phyloP scores from a whole-genome alignment of 2,888 invertebrate genomes.

The Morpho helenor region DNA sequence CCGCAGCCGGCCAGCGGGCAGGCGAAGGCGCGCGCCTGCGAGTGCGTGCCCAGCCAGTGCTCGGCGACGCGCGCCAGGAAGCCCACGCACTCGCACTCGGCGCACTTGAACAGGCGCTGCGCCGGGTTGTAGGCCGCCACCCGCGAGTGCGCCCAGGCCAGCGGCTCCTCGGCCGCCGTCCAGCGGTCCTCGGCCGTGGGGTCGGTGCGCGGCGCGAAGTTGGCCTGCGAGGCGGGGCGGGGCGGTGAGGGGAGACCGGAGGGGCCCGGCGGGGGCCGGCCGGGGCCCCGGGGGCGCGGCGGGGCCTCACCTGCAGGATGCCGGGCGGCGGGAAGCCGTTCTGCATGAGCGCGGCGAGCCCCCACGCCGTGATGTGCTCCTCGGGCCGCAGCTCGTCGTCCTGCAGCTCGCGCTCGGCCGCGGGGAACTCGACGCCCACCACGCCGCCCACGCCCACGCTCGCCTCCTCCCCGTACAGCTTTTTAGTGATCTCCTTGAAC shows the following conservation, averaged over 20 bases:
- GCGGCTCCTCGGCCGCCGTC: slow-evolving; percentile 84
- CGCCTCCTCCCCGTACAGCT: slow-evolving; percentile 91
- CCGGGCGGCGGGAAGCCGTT: slow-evolving; percentile 84
- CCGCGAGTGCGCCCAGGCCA: slow-evolving; percentile 88
- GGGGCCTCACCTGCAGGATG: slow-evolving; percentile 61
- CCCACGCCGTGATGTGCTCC: slow-evolving; percentile 86
- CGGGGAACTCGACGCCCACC: slow-evolving; percentile 68
- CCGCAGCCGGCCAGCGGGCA: slow-evolving; percentile 84
- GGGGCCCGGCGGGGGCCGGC: slow-evolving; percentile 38
- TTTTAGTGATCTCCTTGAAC: slow-evolving; percentile 95
- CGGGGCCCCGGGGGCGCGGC: too few relatives aligned
- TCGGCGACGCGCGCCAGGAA: slow-evolving; percentile 86
- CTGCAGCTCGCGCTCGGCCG: slow-evolving; percentile 70
- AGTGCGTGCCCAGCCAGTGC: slow-evolving; percentile 86
- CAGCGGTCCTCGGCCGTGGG: slow-evolving; percentile 78
- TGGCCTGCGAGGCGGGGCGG: slow-evolving; percentile 50
- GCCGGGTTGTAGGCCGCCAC: slow-evolving; percentile 89
- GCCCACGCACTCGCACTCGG: slow-evolving; percentile 87
- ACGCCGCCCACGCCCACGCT: slow-evolving; percentile 49
- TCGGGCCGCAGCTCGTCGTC: slow-evolving; percentile 82
- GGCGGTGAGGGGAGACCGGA: slow-evolving; percentile 77
- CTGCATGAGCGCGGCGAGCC: slow-evolving; percentile 87
- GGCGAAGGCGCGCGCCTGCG: slow-evolving; percentile 84
- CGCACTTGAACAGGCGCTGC: slow-evolving; percentile 86
- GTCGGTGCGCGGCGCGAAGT: slow-evolving; percentile 76